A percentile compares a stretch with the other conserved stretches of the same genome.
These are phyloP conservation scores for Drosophila helvetica DNA, from an alignment of 2,888 invertebrate species.

Conservation along the genomic window DNA sequence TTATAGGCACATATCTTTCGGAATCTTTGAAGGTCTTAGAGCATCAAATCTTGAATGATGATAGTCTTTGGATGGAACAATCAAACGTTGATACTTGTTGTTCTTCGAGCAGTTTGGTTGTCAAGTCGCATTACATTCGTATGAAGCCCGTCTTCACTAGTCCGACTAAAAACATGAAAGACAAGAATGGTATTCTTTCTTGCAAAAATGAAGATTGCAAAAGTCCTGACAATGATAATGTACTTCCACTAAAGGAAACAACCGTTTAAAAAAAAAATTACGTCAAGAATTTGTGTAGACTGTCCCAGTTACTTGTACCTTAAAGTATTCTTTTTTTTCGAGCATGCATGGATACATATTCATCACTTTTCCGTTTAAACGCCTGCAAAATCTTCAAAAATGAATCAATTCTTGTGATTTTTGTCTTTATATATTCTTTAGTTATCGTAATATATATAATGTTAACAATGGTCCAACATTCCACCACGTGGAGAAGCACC, in stretches of 20 bases:
- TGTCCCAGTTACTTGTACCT: constrained; percentile 46
- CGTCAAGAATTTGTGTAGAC: constrained; percentile 18
- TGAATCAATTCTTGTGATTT: too few species aligned
- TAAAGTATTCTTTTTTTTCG: too few species aligned
- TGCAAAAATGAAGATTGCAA: constrained; percentile 16
- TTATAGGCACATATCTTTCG: constrained; percentile 60
- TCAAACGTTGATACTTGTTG: constrained; percentile 62
- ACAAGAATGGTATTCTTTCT: constrained; percentile 12
- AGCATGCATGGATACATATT: too few species aligned
- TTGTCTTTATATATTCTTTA: too few species aligned
- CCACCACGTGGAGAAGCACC: too few species aligned
- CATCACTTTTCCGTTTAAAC: too few species aligned
- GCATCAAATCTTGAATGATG: constrained; percentile 69
- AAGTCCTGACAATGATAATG: constrained; percentile 31
- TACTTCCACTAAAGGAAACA: constrained; percentile 60
- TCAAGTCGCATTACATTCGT: constrained; percentile 56
- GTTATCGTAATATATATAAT: too few species aligned
- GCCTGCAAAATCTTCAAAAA: too few species aligned
- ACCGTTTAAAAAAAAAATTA: constrained; percentile 54
- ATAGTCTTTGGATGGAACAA: constrained; percentile 80
- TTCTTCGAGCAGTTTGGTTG: constrained; percentile 4
- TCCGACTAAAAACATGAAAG: constrained; percentile 19
- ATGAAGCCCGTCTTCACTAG: constrained; percentile 51
- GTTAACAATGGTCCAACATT: too few species aligned
- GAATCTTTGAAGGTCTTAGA: constrained; percentile 69